Evolutionary conservation across 2,113 vertebrate genomes (phyloP).

Genomic region (Rattus rattus): DNA sequence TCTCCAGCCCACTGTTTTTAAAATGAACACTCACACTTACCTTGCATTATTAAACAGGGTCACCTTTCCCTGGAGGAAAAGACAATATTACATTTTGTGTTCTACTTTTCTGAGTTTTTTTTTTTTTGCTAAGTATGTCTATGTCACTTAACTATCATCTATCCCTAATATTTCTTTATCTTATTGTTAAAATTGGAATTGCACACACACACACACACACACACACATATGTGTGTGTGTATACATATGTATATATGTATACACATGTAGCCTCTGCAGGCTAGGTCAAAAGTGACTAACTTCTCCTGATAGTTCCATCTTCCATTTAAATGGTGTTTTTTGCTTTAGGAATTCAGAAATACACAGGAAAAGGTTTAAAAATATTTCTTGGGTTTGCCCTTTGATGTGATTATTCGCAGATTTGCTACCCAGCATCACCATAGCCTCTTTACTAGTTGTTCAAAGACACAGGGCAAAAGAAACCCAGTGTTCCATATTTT

Average conservation of each 20-base stretch:
- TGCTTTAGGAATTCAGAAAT: background rate
- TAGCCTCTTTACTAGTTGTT: background rate
- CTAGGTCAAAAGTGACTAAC: background rate
- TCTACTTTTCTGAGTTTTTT: background rate
- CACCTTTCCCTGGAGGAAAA: background rate
- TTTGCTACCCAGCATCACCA: background rate
- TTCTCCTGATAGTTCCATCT: too few species aligned
- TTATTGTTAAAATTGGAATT: constrained; percentile 5
- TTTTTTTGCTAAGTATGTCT: background rate
- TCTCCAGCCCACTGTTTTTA: background rate
- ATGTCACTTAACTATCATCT: background rate
- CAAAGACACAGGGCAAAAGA: background rate
- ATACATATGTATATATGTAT: too few species aligned
- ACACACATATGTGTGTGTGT: too few species aligned
- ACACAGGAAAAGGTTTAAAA: background rate
- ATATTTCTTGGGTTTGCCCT: background rate
- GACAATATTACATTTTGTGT: background rate
- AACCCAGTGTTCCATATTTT: background rate
- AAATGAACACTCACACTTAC: background rate
- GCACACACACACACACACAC: background rate
- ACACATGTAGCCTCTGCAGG: background rate
- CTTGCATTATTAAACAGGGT: background rate
- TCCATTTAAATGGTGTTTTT: background rate
- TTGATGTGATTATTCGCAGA: background rate
- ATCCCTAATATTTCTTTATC: background rate